Percentiles rank a stretch among this genome's conserved stretches.
phyloP scores from a whole-genome alignment of 2,888 invertebrate species.

The Caenorhabditis sinica region DNA sequence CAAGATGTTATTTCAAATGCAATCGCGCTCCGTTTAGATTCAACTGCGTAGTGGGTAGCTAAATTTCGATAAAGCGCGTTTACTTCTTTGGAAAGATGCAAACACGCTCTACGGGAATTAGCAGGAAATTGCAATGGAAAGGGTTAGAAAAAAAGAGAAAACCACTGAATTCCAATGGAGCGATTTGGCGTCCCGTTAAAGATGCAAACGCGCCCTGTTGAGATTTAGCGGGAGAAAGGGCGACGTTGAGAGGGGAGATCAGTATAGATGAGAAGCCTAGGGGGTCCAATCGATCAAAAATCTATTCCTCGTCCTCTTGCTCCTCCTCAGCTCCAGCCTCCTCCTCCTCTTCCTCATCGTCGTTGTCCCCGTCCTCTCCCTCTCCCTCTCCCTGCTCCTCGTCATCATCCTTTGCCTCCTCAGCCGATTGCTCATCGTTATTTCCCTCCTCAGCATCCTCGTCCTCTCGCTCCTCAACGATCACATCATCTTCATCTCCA shows the following conservation, averaged over 20 bases:
- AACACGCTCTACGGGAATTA: too few species aligned
- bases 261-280: background rate
- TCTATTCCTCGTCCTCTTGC: slow-evolving; percentile 7
- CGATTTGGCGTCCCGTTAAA: too few species aligned
- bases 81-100: too few species aligned
- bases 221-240: too few species aligned
- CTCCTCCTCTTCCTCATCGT: slow-evolving; percentile 21
- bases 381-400: background rate
- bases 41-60: too few species aligned
- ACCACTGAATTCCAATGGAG: too few species aligned
- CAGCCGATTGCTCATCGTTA: slow-evolving; percentile 3
- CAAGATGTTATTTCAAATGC: too few species aligned
- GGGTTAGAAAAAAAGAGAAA: background rate
- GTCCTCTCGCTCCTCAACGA: slow-evolving; percentile 17
- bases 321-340: slow-evolving; percentile 19
- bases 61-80: too few species aligned
- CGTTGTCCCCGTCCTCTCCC: background rate
- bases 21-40: too few species aligned
- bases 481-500: slow-evolving; percentile 13
- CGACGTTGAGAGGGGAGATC: background rate
- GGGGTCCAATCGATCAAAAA: too few species aligned
- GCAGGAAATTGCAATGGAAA: background rate
- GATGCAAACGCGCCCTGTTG: too few species aligned
- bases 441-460: slow-evolving; percentile 1
- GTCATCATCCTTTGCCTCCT: background rate